phyloP scores from a whole-genome alignment of 2,797 vertebrate genomes.

The Centropyge bicolor region DNA sequence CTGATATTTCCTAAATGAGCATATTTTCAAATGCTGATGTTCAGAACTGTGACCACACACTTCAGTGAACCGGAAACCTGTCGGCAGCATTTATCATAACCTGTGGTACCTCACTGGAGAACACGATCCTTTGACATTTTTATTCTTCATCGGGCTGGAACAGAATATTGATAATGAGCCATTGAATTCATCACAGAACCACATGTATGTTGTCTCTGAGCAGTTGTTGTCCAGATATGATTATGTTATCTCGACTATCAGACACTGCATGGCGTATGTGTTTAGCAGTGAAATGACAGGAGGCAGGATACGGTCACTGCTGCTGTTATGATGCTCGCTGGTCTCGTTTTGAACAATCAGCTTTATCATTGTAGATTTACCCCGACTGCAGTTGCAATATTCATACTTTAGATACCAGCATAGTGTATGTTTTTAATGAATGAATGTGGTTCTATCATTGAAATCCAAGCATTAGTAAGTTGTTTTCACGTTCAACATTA shows the following conservation, averaged over 20 bases:
- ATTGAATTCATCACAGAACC: constrained; percentile 15
- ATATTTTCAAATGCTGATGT: constrained; percentile 43
- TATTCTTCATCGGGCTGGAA: constrained; percentile 39
- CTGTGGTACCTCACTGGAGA: constrained; percentile 65
- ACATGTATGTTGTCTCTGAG: constrained; percentile 11
- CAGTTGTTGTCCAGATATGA: neutral
- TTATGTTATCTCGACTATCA: constrained; percentile 4
- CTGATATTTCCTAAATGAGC: constrained; percentile 56
- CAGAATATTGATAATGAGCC: constrained; percentile 29
- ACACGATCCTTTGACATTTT: constrained; percentile 22
- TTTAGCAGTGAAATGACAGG: constrained; percentile 19
- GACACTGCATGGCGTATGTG: constrained; percentile 15
- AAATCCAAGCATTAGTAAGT: constrained; percentile 35
- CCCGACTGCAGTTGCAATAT: constrained; percentile 69
- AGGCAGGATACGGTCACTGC: constrained; percentile 11
- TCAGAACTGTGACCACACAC: constrained; percentile 66
- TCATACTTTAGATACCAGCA: constrained; percentile 64
- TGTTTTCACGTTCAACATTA: constrained; percentile 37
- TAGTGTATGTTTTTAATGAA: constrained; percentile 44
- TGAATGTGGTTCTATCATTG: constrained; percentile 50
- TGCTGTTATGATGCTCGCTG: constrained; percentile 21
- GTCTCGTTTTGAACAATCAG: constrained; percentile 39
- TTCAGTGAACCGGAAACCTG: constrained; percentile 42
- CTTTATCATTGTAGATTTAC: constrained; percentile 35
- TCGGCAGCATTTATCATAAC: constrained; percentile 49